Evolutionary conservation across 2,797 vertebrate genomes (phyloP).

Genomic region (Esox lucius): DNA sequence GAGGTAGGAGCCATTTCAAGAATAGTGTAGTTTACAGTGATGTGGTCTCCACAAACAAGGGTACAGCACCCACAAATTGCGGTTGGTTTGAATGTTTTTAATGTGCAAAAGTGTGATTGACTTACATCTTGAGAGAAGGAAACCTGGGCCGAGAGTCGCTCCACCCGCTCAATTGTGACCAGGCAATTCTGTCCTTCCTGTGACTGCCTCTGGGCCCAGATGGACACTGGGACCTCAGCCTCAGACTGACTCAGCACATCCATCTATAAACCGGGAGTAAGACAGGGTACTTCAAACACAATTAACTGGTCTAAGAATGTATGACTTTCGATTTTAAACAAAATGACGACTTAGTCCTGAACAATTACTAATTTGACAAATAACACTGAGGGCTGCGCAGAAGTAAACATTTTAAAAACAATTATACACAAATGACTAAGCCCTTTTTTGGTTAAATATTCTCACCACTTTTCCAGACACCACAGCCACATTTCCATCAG

Average conservation of each 20-base stretch:
- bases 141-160: constrained; percentile 80
- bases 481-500: constrained; percentile 66
- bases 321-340: neutral
- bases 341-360: neutral
- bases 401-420: neutral
- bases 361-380: neutral
- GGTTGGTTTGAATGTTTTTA: neutral
- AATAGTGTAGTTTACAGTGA: neutral
- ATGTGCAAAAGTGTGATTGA: neutral
- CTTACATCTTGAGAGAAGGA: constrained; percentile 81
- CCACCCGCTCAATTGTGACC: constrained; percentile 84
- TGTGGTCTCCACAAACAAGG: neutral
- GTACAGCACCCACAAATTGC: constrained; percentile 7
- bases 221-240: constrained; percentile 79
- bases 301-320: neutral
- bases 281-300: neutral
- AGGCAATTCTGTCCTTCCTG: constrained; percentile 57
- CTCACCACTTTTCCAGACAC: constrained; percentile 88
- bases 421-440: neutral
- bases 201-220: constrained; percentile 73
- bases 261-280: constrained; percentile 66
- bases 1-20: too few species aligned
- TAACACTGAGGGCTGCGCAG: neutral
- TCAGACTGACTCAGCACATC: constrained; percentile 71
- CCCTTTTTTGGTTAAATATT: constrained; percentile 2